These are phyloP conservation scores for Palythoa caribaeorum DNA, from an alignment of 92 coral and sea anemone species.

Conservation along the genomic window DNA sequence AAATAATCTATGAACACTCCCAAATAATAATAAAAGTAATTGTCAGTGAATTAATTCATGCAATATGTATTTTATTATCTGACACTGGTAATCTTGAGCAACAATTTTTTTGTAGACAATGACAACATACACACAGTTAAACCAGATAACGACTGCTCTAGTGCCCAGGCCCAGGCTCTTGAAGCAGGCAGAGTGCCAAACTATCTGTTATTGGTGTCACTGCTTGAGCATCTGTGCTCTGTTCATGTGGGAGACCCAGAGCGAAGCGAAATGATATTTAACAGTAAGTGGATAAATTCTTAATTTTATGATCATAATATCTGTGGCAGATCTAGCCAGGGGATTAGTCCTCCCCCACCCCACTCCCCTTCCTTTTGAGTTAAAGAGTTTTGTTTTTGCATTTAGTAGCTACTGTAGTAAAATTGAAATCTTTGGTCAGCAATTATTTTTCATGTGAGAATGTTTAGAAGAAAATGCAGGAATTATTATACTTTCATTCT, in stretches of 20 bases:
- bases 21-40: neutral
- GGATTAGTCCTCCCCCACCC: neutral
- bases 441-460: too few species aligned
- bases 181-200: slow-evolving; percentile 92
- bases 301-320: neutral
- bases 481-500: too few species aligned
- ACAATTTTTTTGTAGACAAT: slow-evolving; percentile 53
- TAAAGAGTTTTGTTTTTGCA: too few species aligned
- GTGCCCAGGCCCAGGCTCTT: slow-evolving; percentile 93
- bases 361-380: too few species aligned
- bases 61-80: neutral
- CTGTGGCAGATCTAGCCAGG: neutral
- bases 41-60: neutral
- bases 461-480: too few species aligned
- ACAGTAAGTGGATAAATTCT: slow-evolving; percentile 62
- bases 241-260: slow-evolving; percentile 85
- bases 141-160: slow-evolving; percentile 61
- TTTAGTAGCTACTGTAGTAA: too few species aligned
- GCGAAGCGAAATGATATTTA: slow-evolving; percentile 84
- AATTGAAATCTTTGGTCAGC: too few species aligned
- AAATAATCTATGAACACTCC: too few species aligned
- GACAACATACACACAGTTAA: slow-evolving; percentile 72
- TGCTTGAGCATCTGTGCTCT: slow-evolving; percentile 94
- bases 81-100: neutral
- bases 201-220: slow-evolving; percentile 86